These are phyloP conservation scores for Pomatostomus ruficeps DNA, from an alignment of 2,113 vertebrate species.

Conservation along the genomic window DNA sequence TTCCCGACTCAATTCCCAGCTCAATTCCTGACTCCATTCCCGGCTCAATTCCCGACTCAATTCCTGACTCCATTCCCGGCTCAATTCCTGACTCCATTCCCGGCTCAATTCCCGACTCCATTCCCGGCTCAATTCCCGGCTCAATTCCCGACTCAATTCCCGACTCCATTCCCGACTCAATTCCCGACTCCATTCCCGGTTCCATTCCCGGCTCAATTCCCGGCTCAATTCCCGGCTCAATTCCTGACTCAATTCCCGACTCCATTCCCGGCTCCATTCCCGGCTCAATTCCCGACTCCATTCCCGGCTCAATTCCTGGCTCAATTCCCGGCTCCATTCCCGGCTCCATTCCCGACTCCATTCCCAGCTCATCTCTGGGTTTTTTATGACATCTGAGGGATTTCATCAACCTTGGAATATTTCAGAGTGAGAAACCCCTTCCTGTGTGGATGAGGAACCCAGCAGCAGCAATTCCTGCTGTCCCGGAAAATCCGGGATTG, in stretches of 20 bases:
- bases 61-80: too few species aligned
- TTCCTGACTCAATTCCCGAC: too few species aligned
- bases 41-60: too few species aligned
- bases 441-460: background rate
- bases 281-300: accelerated
- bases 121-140: too few species aligned
- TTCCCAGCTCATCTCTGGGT: too few species aligned
- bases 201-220: background rate
- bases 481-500: background rate
- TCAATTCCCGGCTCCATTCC: accelerated
- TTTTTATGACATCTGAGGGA: too few species aligned
- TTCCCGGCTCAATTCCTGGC: too few species aligned
- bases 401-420: background rate
- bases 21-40: accelerated
- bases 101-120: accelerated
- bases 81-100: background rate
- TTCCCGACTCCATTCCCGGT: accelerated
- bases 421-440: background rate
- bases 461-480: background rate
- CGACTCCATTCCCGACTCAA: accelerated
- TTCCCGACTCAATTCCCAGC: too few species aligned
- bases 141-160: too few species aligned
- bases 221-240: accelerated
- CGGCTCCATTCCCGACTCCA: accelerated
- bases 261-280: background rate